phyloP scores from a whole-genome alignment of 2,797 vertebrate genomes.

The Rachycentron canadum region DNA sequence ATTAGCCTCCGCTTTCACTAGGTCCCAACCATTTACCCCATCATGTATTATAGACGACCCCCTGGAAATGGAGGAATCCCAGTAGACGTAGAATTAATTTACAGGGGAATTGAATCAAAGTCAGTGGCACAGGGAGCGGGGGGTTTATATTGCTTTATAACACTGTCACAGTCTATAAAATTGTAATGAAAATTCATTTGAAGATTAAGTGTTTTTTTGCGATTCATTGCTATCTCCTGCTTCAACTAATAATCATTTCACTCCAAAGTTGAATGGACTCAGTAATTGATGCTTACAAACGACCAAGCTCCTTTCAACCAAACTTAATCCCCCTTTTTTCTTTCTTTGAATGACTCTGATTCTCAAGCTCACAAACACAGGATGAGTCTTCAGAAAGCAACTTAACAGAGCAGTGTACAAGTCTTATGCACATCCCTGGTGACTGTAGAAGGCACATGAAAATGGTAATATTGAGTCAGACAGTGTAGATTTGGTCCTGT shows the following conservation, averaged over 20 bases:
- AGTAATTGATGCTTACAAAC: conserved; percentile 72
- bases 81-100: conserved; percentile 77
- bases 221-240: conserved; percentile 74
- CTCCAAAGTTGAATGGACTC: conserved; percentile 62
- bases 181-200: conserved; percentile 79
- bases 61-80: conserved; percentile 76
- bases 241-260: conserved; percentile 78
- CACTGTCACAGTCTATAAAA: conserved; percentile 80
- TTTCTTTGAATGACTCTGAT: conserved; percentile 58
- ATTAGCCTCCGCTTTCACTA: conserved; percentile 70
- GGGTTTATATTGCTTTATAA: conserved; percentile 66
- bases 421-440: conserved; percentile 45
- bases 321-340: conserved; percentile 71
- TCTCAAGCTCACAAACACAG: conserved; percentile 58
- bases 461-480: conserved; percentile 59
- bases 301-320: conserved; percentile 64
- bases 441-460: conserved; percentile 34
- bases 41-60: conserved; percentile 80
- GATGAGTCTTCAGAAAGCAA: conserved; percentile 48
- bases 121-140: conserved; percentile 42
- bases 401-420: conserved; percentile 40
- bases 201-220: conserved; percentile 78
- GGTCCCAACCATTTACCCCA: conserved; percentile 77
- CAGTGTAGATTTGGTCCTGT: conserved; percentile 44
- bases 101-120: conserved; percentile 78